Evolutionary conservation across 1,140 invertebrate genomes (phyloP), one percentile per base, ranked within the genome.

Genomic region (Limonius californicus): DNA sequence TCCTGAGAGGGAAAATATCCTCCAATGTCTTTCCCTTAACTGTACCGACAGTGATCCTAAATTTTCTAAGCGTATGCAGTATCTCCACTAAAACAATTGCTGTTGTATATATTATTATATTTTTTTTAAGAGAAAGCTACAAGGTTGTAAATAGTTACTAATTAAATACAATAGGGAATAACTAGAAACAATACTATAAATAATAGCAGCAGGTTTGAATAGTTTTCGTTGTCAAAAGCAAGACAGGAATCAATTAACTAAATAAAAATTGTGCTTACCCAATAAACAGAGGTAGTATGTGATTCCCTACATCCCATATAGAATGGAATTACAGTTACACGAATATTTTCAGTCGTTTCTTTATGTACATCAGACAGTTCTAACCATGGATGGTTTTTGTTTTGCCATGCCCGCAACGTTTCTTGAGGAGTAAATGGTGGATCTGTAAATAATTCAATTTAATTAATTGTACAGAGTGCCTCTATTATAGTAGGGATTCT

Each of bases 351-450:
- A 0, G 96, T 98, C 0, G 94, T 98, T 81, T 98, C 94, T 74
- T 94, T 92, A 76, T 98, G 94, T n/a, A 99, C 95, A 80, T 98
- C 94, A 27, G 94, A 95, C 50, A 98, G 79, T 74, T 98, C 93
- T 35, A 98, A 76, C 95, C 95, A 98, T 0, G 95, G 94, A 79
- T 98, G 94, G 80, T 98, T 98, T 74, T 95, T 96, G 70, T 97
- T 93, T 77, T 98, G 95, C 95, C 95, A 98, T 0, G 94, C 91
- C 70, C 87, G 83, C 1, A 99, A 79, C 0, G 94, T 97, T 72
- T 98, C 94, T 78, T 92, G 87, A 0, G 92, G 87, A 56, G 87
- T 79, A 80, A 94, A 98, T 0, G 90, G 89, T 1, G 92, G 92
- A 77, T 95, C 92, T 83, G 72, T 47, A 72, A 79, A 55, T 42